These are phyloP conservation scores for Poecilobothrus nobilitatus DNA, from an alignment of 2,888 invertebrate species.

Conservation along the genomic window DNA sequence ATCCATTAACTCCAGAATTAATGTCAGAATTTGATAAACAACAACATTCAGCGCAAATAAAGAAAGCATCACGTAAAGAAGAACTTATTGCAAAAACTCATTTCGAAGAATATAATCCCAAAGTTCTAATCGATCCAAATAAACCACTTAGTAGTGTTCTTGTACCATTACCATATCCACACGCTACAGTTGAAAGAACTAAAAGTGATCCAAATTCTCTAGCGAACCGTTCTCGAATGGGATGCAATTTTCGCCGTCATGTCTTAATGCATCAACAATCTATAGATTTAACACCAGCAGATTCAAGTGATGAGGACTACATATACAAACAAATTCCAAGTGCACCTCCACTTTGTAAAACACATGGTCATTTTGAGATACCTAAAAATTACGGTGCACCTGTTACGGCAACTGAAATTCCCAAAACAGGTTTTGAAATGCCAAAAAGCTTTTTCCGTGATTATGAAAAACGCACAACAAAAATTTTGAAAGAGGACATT, in stretches of 20 bases:
- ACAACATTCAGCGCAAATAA: slow-evolving; percentile 38
- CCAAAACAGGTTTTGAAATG: slow-evolving; percentile 60
- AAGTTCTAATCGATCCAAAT: slow-evolving; percentile 46
- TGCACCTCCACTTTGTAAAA: slow-evolving; percentile 62
- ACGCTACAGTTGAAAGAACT: slow-evolving; percentile 70
- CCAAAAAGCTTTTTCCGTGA: slow-evolving; percentile 66
- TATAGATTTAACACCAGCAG: slow-evolving; percentile 74
- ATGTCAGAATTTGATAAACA: slow-evolving; percentile 56
- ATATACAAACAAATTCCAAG: slow-evolving; percentile 67
- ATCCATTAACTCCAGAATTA: slow-evolving; percentile 49
- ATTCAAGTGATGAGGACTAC: slow-evolving; percentile 76
- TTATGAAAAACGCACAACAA: slow-evolving; percentile 50
- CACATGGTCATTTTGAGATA: slow-evolving; percentile 61
- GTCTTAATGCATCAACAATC: slow-evolving; percentile 79
- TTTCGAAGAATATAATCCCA: slow-evolving; percentile 65
- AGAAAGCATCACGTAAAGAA: slow-evolving; percentile 52
- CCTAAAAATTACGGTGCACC: slow-evolving; percentile 46
- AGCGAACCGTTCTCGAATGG: slow-evolving; percentile 62
- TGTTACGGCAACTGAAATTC: slow-evolving; percentile 46
- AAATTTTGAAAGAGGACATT: slow-evolving; percentile 57
- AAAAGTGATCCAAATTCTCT: slow-evolving; percentile 79
- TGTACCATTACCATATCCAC: slow-evolving; percentile 51
- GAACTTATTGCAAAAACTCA: slow-evolving; percentile 59
- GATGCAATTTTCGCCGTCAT: slow-evolving; percentile 65
- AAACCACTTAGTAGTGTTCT: slow-evolving; percentile 45